A percentile compares a stretch with the other conserved stretches of the same genome.
Evolutionary conservation across 2,113 vertebrate genomes (phyloP).

Genomic region (Miniopterus natalensis): DNA sequence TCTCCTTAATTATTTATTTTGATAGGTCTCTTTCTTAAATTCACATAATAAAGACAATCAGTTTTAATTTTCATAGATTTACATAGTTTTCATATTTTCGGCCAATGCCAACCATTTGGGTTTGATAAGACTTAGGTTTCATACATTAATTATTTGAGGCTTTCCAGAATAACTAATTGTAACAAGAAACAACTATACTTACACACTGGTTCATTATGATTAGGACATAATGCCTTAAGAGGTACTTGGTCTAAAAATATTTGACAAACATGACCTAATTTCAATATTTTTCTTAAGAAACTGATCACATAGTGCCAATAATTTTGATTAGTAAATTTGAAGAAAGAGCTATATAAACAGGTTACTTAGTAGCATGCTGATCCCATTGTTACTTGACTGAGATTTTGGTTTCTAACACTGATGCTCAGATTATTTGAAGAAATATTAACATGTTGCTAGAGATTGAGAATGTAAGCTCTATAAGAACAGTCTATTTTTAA

Average conservation of each 20-base stretch:
- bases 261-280: neutral
- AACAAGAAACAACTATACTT: neutral
- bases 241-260: neutral
- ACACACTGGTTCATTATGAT: neutral
- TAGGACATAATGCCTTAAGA: neutral
- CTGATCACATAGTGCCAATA: neutral
- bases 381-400: neutral
- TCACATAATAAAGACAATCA: neutral
- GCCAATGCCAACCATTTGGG: neutral
- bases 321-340: conserved; percentile 19
- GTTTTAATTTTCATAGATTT: conserved; percentile 35
- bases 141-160: neutral
- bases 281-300: neutral
- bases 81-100: neutral
- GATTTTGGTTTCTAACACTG: neutral
- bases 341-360: neutral
- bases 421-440: neutral
- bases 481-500: neutral
- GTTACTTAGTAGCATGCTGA: neutral
- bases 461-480: neutral
- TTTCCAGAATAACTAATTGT: neutral
- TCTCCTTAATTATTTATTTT: conserved; percentile 22
- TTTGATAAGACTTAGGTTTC: neutral
- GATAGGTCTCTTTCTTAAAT: neutral
- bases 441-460: neutral